These are phyloP conservation scores for Callinectes sapidus DNA, from an alignment of 2,888 invertebrate genomes.

Conservation along the genomic window DNA sequence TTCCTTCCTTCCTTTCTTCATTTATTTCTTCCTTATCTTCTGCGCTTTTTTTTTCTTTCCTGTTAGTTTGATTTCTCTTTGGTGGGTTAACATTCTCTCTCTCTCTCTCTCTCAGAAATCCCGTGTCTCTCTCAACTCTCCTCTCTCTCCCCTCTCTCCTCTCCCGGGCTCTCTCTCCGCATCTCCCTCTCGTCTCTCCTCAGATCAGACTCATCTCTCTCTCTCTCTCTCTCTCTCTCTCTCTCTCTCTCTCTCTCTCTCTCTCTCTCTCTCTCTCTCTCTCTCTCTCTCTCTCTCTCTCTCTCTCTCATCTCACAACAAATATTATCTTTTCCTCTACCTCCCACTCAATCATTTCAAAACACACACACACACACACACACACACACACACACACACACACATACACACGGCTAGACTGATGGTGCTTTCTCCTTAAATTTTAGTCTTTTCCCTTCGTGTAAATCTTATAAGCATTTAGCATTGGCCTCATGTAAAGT, in stretches of 20 bases:
- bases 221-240: slow-evolving; percentile 24
- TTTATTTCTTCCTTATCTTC: no score
- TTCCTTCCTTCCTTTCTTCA: background rate
- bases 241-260: slow-evolving; percentile 19
- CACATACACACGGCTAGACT: background rate
- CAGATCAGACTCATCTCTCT: no score
- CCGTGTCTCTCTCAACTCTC: no score
- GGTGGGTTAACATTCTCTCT: background rate
- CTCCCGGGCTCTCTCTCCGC: background rate
- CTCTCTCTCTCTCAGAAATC: slow-evolving; percentile 5
- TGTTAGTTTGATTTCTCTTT: no score
- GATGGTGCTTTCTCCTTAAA: background rate
- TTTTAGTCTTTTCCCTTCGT: background rate
- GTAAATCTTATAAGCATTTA: background rate
- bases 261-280: slow-evolving; percentile 1
- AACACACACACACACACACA: background rate
- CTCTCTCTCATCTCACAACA: background rate
- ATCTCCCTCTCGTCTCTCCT: background rate
- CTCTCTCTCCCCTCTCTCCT: background rate
- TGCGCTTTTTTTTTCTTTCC: no score
- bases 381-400: slow-evolving; percentile 21
- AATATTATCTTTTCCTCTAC: background rate
- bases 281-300: slow-evolving; percentile 1
- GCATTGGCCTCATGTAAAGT: background rate
- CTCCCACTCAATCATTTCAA: background rate